These are phyloP conservation scores for Zaprionus camerounensis DNA, from an alignment of 1,140 invertebrate species.

Conservation along the genomic window DNA sequence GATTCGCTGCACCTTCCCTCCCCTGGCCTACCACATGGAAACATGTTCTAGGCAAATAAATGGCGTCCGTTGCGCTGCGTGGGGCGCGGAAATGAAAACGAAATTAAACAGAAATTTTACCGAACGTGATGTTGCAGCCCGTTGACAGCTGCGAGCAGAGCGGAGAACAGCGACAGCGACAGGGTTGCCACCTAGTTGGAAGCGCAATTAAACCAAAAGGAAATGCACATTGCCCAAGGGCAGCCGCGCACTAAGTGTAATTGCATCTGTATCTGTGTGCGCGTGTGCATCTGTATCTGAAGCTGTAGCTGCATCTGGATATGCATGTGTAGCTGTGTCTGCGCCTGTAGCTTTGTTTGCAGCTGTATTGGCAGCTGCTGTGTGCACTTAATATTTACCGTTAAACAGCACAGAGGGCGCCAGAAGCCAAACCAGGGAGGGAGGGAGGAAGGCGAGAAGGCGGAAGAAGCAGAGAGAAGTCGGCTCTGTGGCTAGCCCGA, in stretches of 20 bases:
- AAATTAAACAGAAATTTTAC: slow-evolving; percentile 75
- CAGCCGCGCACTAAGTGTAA: slow-evolving; percentile 56
- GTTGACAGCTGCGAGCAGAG: slow-evolving; percentile 14
- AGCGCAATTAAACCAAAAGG: slow-evolving; percentile 73
- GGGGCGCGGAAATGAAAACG: slow-evolving; percentile 73
- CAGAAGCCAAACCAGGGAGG: background rate
- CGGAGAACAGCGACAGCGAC: slow-evolving; percentile 15
- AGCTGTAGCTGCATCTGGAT: slow-evolving; percentile 41
- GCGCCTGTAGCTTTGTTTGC: slow-evolving; percentile 25
- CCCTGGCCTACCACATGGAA: background rate
- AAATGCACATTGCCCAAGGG: slow-evolving; percentile 47
- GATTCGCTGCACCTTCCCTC: background rate
- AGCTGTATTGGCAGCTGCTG: slow-evolving; percentile 10
- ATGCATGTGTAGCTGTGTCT: slow-evolving; percentile 11
- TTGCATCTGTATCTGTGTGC: slow-evolving; percentile 43
- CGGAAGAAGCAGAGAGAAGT: background rate
- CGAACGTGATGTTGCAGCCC: slow-evolving; percentile 39
- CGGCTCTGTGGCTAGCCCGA: background rate
- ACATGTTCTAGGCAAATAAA: slow-evolving; percentile 46
- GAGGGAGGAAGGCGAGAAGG: too few species aligned
- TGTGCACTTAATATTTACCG: slow-evolving; percentile 60
- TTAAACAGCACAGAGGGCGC: slow-evolving; percentile 42
- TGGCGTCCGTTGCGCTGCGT: slow-evolving; percentile 27
- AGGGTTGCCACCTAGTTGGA: slow-evolving; percentile 60
- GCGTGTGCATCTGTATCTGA: slow-evolving; percentile 10